Base-by-base conservation (phyloP, 2,113 vertebrate species). In the Paradoxurus hermaphroditus region DNA sequence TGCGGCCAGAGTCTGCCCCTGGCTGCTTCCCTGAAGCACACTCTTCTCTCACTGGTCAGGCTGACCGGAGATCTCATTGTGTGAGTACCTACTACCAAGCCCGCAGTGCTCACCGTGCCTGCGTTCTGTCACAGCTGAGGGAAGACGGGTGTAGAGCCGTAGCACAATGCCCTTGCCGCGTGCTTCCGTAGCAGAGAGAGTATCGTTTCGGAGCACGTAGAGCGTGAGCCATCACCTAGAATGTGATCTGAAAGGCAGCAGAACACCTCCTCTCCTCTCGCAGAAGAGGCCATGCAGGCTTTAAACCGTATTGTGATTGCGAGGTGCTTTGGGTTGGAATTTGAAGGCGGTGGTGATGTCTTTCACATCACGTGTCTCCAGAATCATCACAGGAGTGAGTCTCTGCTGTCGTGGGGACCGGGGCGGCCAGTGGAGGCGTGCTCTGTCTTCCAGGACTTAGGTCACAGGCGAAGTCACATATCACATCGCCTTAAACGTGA, bases 31-130 rank as follows among this genome's bases (percentile, higher is more conserved):
- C 98, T 99, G 2, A 99, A 99, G 91, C 99, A 99, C 95, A 99
- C 99, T 67, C 99, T 99, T 16, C 99, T 99, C 41, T 99, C 99
- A 4, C 98, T 99, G 98, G 99, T 99, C 98, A 99, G 99, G n/a
- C 98, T 99, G 95, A 99, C 99, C 0, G 99, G 99, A 10, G 99
- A 99, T 96, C 99, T 99, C 86, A 99, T 99, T 72, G 99, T 99
- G 99, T 99, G 98, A 99, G 99, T 98, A 51, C 29, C 72, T 1
- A 0, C n/a, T 70, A 0, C 1, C 8, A 13, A 29, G 72, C 7
- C 29, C 53, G 23, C 0, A 1, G 31, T 41, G 27, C 15, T 8
- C 14, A 12, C 56, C 7, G 0, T 0, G 0, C 23, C n/a, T 51
- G 59, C 53, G 1, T 34, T 68, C 31, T 36, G 2, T 27, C 27